A percentile compares a stretch with the other conserved stretches of the same genome.
These are phyloP conservation scores for Crypturellus undulatus DNA, from an alignment of 2,113 vertebrate genomes.

Conservation along the genomic window DNA sequence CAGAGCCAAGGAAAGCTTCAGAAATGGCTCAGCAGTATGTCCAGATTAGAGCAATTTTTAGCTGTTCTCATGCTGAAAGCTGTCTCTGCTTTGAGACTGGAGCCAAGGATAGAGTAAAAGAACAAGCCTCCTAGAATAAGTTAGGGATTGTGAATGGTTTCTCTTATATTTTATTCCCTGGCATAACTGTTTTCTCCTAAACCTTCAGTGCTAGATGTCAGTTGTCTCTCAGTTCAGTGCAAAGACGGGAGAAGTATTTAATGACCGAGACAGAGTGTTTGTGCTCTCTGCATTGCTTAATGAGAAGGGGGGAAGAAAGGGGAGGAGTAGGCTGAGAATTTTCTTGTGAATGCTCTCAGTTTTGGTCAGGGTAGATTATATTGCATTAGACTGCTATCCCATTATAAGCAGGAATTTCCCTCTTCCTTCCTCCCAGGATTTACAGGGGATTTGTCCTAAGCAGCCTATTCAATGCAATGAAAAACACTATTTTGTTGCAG, in stretches of 20 bases:
- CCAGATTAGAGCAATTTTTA: slow-evolving; percentile 49
- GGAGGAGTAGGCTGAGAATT: background rate
- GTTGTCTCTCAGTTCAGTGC: background rate
- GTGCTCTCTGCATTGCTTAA: background rate
- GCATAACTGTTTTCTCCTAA: background rate
- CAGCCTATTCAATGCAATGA: background rate
- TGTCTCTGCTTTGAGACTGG: background rate
- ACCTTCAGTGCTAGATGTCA: background rate
- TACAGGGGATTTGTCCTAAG: background rate
- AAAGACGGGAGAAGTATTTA: background rate
- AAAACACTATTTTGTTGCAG: background rate
- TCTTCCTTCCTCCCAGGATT: background rate
- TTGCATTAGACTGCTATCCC: background rate
- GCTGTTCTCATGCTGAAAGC: slow-evolving; percentile 21
- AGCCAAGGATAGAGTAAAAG: slow-evolving; percentile 31
- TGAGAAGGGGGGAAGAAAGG: background rate
- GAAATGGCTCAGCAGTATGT: background rate
- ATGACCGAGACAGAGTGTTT: background rate
- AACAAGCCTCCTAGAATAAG: background rate
- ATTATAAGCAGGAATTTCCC: background rate
- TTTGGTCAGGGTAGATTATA: background rate
- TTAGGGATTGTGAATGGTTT: background rate
- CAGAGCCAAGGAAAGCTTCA: slow-evolving; percentile 39
- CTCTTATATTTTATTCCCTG: background rate
- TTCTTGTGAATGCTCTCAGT: background rate